Base-by-base conservation (phyloP, 2,888 invertebrate species). In the Xanthia togata region DNA sequence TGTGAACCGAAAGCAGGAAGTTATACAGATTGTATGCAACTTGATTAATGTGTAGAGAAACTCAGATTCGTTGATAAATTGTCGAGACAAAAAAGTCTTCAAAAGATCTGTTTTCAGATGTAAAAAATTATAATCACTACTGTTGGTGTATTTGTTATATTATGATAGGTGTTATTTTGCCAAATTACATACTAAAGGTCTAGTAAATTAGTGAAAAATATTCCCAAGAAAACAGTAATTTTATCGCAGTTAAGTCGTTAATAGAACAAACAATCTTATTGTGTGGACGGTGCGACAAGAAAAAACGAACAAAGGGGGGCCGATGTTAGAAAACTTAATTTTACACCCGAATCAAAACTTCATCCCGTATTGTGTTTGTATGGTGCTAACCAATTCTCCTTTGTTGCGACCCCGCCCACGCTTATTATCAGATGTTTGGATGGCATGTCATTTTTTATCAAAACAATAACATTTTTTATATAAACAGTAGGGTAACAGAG, bases 371-470 rank as follows among this genome's bases (percentile, higher is more conserved):
- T 96, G 95, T 95, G 92, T 94, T 92, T 89, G 91, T 89, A 85
- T 92, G 93, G 96, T 96, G 94, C 93, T 96, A 96, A 96, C 96
- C 95, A 96, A 94, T 93, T 93, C 92, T 94, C 95, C 91, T 94
- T 96, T 96, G 95, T 96, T 95, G 85, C 76, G 75, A 91, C 94
- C 89, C 95, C 96, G 94, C 96, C 96, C 91, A 96, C 96, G 92
- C 90, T 92, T 93, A 96, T 96, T 96, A 96, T 96, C 96, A 95
- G 95, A 96, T 96, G 92, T 93, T 93, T 94, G 92, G 91, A 89
- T 94, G 95, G 94, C 95, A 92, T 94, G 94, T 96, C 94, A 96
- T 96, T 96, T 96, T 96, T 96, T 96, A 96, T 94, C 95, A 96
- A 96, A 96, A 96, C 96, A 96, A 96, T 96, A 94, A 94, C 91